Percentiles rank a stretch among this genome's conserved stretches.
Conservation (phyloP, 2,113 vertebrate species). For the Rhea americana region DNA sequence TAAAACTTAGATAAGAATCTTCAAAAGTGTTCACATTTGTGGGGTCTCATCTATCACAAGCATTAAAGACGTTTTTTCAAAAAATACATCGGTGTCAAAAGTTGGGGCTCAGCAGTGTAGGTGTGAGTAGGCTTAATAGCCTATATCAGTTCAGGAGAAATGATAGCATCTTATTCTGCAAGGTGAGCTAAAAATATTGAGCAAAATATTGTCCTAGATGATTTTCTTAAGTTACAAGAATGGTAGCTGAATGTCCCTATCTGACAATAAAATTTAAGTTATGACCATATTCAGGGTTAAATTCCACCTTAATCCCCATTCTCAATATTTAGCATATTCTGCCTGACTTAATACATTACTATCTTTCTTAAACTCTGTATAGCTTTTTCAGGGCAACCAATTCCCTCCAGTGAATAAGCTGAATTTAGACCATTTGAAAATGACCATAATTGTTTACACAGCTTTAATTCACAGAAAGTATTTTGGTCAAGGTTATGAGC, state of each 20-base stretch:
- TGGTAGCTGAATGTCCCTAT: neutral
- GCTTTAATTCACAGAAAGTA: constrained; percentile 25
- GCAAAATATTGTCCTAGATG: neutral
- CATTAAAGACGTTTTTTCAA: neutral
- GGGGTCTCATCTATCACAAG: neutral
- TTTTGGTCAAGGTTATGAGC: constrained; percentile 33
- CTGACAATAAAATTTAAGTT: neutral
- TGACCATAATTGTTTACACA: neutral
- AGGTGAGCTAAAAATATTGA: neutral
- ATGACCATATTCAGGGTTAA: neutral
- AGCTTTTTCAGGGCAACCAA: neutral
- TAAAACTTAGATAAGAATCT: neutral
- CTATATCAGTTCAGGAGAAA: neutral
- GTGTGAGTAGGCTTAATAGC: neutral
- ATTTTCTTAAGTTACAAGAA: neutral
- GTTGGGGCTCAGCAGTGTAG: neutral
- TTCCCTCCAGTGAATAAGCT: neutral
- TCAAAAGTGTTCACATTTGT: neutral
- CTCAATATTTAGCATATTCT: neutral
- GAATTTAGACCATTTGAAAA: neutral
- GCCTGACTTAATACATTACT: neutral
- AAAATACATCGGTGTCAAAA: neutral
- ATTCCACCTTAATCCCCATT: neutral
- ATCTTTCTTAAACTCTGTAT: neutral
- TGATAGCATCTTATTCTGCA: neutral